Evolutionary conservation across 1,140 invertebrate species (phyloP).

Genomic region (Lamellibrachia luymesi): DNA sequence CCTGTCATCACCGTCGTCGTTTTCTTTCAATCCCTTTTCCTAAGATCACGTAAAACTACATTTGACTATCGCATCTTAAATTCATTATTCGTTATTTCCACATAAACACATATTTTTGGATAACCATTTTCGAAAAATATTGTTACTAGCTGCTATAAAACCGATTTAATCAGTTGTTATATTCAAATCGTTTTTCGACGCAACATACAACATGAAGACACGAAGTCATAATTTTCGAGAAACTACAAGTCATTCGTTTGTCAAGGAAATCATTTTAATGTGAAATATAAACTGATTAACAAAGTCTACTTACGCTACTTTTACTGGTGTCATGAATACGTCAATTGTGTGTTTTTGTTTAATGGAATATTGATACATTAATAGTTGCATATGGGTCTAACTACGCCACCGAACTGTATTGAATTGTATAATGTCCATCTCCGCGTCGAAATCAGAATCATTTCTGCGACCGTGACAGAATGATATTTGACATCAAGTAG

Average conservation of each 20-base stretch:
- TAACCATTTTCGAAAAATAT: background rate
- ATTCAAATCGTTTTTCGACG: background rate
- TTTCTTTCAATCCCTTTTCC: conserved; percentile 9
- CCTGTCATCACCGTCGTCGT: conserved; percentile 24
- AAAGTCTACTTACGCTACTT: too few species aligned
- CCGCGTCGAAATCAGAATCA: background rate
- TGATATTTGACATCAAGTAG: background rate
- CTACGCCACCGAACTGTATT: too few species aligned
- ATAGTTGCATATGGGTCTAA: background rate
- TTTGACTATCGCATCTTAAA: background rate
- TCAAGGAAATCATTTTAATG: too few species aligned
- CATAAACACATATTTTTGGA: background rate
- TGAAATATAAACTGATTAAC: too few species aligned
- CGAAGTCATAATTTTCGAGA: too few species aligned
- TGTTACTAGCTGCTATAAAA: background rate
- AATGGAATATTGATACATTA: background rate
- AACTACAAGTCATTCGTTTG: too few species aligned
- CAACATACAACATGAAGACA: too few species aligned
- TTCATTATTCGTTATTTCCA: background rate
- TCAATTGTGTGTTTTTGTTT: too few species aligned
- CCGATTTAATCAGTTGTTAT: background rate
- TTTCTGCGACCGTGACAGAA: too few species aligned
- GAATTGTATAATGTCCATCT: too few species aligned
- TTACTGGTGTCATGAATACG: too few species aligned
- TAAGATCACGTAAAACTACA: background rate